phyloP scores from a whole-genome alignment of 2,888 invertebrate species.

The Himalopsyche anomala region DNA sequence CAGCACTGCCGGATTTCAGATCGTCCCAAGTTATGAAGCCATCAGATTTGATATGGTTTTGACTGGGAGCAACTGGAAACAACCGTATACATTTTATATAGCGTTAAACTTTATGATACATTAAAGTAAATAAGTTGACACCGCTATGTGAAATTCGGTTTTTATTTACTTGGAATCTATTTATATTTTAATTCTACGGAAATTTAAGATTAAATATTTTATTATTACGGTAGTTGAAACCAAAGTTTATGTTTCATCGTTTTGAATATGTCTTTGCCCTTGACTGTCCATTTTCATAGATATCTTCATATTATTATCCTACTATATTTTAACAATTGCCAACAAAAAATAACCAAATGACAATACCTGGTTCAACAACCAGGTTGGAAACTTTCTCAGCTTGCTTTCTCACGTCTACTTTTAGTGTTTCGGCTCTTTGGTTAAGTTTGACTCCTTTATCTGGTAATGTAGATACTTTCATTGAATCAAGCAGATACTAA shows the following conservation, averaged over 20 bases:
- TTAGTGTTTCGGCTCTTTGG: conserved; percentile 73
- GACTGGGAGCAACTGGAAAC: conserved; percentile 69
- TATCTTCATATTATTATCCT: too few relatives aligned
- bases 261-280: too few relatives aligned
- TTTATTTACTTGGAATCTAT: too few relatives aligned
- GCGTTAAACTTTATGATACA: too few relatives aligned
- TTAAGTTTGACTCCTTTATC: conserved; percentile 80
- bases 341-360: neutral
- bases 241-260: too few relatives aligned
- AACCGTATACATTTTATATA: neutral
- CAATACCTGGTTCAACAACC: conserved; percentile 68
- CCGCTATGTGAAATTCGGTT: too few relatives aligned
- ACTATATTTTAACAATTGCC: too few relatives aligned
- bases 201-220: too few relatives aligned
- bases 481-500: conserved; percentile 71
- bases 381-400: conserved; percentile 75
- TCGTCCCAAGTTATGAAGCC: conserved; percentile 76
- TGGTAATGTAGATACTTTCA: conserved; percentile 75
- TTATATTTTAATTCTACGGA: too few relatives aligned
- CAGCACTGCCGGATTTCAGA: conserved; percentile 75
- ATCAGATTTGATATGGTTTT: conserved; percentile 69
- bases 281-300: too few relatives aligned
- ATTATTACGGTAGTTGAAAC: too few relatives aligned
- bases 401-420: conserved; percentile 73
- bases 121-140: too few relatives aligned